Evolutionary conservation across 35 echinoderm and acorn worm genomes (phyloP), one percentile per base, ranked within the genome.

Genomic region (Heliocidaris tuberculata): DNA sequence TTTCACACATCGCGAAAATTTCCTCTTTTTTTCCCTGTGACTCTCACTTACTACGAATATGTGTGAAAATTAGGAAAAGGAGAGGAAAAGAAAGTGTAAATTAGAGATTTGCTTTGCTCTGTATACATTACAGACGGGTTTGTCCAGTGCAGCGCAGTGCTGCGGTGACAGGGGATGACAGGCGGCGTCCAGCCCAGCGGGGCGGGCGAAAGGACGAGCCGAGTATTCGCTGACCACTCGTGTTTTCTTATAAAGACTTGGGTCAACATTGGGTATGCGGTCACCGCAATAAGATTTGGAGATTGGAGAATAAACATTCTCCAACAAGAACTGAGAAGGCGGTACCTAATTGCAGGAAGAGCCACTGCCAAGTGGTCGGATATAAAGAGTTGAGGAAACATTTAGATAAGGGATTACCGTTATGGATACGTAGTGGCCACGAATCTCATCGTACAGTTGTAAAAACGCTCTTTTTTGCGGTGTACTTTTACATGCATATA

Each of bases 401-500:
- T 89, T 89, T 89, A 89, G 31, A 89, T 24, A 89, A 89, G 17
- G 87, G 87, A 89, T 89, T 89, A 89, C 15, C 47, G 87, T 32
- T 89, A 47, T 89, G 30, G 47, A 89, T 89, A 48, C 27, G 65
- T n/a, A 78, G 65, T 29, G 65, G 65, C 6, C 65, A 27, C 65
- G 65, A 21, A 78, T 78, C 8, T 78, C 65, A 78, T 21, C 65
- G 4, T 78, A 19, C 65, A 78, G 21, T n/a, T 78, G 21, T n/a
- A n/a, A 78, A 78, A 78, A 78, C 65, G 21, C 65, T n/a, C 65
- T 78, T 78, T 78, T 27, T 27, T 78, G 27, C 19, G 65, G 65
- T 78, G 65, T 78, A 78, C 65, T 78, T 27, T 78, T 78, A 78
- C 65, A 78, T 7, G 65, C 65, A 78, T 19, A 19, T 78, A 24